Percentiles rank a stretch among this genome's conserved stretches.
phyloP scores from a whole-genome alignment of 1,140 invertebrate species.

The Bombus breviceps region DNA sequence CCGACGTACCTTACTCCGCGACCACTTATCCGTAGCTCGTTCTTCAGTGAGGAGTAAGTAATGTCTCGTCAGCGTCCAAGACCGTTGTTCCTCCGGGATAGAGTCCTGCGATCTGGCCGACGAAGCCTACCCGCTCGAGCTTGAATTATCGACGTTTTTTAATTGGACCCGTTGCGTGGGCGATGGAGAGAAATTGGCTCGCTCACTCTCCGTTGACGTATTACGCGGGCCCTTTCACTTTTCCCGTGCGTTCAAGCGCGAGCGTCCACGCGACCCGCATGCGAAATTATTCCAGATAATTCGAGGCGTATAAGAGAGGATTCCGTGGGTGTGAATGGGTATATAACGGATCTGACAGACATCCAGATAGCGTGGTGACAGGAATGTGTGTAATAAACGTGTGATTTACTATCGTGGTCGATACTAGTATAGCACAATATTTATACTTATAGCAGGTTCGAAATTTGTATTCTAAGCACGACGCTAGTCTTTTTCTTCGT shows the following conservation, averaged over 20 bases:
- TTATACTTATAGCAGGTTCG: background rate
- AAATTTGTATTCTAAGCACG: background rate
- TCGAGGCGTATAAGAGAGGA: background rate
- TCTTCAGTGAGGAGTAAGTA: background rate
- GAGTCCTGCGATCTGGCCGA: background rate
- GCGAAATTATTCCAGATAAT: constrained; percentile 1
- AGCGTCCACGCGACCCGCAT: background rate
- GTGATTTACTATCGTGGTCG: background rate
- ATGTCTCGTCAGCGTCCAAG: constrained; percentile 40
- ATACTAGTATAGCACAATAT: background rate
- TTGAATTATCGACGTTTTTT: constrained; percentile 55
- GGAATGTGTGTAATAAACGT: background rate
- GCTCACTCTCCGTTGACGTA: background rate
- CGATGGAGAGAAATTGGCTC: constrained; percentile 40
- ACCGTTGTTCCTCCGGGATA: constrained; percentile 34
- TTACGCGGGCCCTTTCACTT: constrained; percentile 42
- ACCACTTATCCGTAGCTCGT: background rate
- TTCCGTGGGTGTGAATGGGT: background rate
- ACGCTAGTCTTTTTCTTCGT: too few relatives aligned
- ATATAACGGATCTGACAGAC: background rate
- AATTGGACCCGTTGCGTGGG: constrained; percentile 50
- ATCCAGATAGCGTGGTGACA: background rate
- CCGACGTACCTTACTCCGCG: background rate
- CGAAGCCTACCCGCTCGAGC: background rate
- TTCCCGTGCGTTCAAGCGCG: background rate